A percentile compares a stretch with the other conserved stretches of the same genome.
Evolutionary conservation across 2,888 invertebrate genomes (phyloP).

Genomic region (Sesamia inferens): DNA sequence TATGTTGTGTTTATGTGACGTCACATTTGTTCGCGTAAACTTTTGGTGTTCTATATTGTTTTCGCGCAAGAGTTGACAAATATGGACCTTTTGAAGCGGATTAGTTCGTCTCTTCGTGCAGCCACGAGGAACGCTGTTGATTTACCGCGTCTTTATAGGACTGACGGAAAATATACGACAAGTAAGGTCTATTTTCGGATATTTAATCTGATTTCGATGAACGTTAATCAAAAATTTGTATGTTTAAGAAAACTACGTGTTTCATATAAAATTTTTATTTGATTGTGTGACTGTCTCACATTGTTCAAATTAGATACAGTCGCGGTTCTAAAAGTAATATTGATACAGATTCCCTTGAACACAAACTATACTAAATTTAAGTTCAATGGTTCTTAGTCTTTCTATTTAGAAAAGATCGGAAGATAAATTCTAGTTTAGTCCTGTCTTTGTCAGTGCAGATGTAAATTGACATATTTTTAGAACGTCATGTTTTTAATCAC

Average conservation of each 20-base stretch:
- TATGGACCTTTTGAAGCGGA: conserved; percentile 64
- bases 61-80: conserved; percentile 64
- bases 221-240: neutral
- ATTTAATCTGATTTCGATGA: neutral
- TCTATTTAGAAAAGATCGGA: no score
- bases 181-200: conserved; percentile 69
- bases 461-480: no score
- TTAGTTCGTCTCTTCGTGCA: conserved; percentile 55
- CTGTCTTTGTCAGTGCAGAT: no score
- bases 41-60: conserved; percentile 59
- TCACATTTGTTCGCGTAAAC: conserved; percentile 52
- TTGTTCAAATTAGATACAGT: neutral
- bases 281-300: neutral
- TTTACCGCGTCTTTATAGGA: conserved; percentile 60
- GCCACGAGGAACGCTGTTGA: conserved; percentile 62
- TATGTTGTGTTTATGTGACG: conserved; percentile 74
- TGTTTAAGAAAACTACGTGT: neutral
- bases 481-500: no score
- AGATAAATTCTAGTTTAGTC: no score
- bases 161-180: conserved; percentile 66
- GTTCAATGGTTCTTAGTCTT: no score
- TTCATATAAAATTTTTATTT: neutral
- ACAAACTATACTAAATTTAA: no score
- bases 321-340: neutral
- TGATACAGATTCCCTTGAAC: no score